These are phyloP conservation scores for Mactromeris polynyma DNA, from an alignment of 2,888 invertebrate species.

Conservation along the genomic window DNA sequence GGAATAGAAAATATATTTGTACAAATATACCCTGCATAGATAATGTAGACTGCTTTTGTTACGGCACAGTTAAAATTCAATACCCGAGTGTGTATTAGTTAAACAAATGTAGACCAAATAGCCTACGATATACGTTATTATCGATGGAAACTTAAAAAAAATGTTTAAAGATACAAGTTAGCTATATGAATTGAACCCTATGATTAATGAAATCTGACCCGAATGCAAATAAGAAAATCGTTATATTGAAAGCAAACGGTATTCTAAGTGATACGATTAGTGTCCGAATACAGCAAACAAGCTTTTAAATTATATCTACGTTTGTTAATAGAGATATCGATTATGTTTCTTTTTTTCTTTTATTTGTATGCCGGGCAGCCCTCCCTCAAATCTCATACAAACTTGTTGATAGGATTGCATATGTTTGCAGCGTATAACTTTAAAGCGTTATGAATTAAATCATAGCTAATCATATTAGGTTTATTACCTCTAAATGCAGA, in stretches of 20 bases:
- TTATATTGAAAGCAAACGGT: background rate
- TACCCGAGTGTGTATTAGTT: background rate
- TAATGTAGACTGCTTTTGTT: background rate
- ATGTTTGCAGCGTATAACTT: too few relatives aligned
- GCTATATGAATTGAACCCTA: background rate
- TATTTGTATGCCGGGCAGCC: too few relatives aligned
- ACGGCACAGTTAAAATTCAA: background rate
- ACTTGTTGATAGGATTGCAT: too few relatives aligned
- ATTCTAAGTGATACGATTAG: background rate
- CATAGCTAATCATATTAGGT: too few relatives aligned
- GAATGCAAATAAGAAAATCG: background rate
- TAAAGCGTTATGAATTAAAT: too few relatives aligned
- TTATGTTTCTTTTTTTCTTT: too few relatives aligned
- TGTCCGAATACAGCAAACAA: too few relatives aligned
- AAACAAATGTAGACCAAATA: background rate
- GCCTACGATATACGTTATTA: background rate
- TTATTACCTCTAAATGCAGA: too few relatives aligned
- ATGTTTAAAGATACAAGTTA: conserved; percentile 1
- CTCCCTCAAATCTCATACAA: too few relatives aligned
- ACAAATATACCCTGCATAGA: background rate
- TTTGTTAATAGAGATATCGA: too few relatives aligned
- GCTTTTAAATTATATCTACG: too few relatives aligned
- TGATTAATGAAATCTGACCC: background rate
- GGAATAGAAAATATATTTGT: background rate
- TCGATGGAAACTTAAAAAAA: background rate